These are phyloP conservation scores for Daboia siamensis DNA, from an alignment of 2,113 vertebrate species.

Conservation along the genomic window DNA sequence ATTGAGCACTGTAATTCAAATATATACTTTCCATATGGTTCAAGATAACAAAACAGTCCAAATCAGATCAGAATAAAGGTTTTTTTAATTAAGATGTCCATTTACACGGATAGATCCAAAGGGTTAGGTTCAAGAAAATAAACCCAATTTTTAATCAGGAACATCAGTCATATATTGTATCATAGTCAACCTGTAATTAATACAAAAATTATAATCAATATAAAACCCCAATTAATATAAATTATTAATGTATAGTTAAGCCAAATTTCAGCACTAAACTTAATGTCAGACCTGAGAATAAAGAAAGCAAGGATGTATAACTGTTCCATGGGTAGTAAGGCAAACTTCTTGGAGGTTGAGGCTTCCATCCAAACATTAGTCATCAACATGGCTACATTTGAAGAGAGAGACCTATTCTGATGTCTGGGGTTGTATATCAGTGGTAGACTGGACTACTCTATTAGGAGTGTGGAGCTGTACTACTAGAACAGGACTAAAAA, in stretches of 20 bases:
- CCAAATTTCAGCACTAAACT: constrained; percentile 15
- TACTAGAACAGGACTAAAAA: background rate
- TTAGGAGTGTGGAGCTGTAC: background rate
- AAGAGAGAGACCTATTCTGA: background rate
- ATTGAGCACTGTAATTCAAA: background rate
- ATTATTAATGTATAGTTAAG: background rate
- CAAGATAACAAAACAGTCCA: background rate
- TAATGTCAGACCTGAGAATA: background rate
- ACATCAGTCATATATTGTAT: background rate
- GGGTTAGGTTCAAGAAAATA: background rate
- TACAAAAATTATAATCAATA: constrained; percentile 6
- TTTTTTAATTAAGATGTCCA: constrained; percentile 52
- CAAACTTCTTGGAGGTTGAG: background rate
- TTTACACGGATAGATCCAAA: constrained; percentile 49
- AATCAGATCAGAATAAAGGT: constrained; percentile 7
- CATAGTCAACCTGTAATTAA: background rate
- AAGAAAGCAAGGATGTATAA: background rate
- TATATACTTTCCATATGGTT: background rate
- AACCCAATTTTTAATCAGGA: constrained; percentile 6
- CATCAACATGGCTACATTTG: background rate
- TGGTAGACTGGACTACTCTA: background rate
- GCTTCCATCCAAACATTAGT: background rate
- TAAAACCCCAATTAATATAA: background rate
- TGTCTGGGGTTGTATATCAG: background rate
- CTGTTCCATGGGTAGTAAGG: background rate